Evolutionary conservation across 1,140 invertebrate species (phyloP).

Genomic region (Solen grandis): DNA sequence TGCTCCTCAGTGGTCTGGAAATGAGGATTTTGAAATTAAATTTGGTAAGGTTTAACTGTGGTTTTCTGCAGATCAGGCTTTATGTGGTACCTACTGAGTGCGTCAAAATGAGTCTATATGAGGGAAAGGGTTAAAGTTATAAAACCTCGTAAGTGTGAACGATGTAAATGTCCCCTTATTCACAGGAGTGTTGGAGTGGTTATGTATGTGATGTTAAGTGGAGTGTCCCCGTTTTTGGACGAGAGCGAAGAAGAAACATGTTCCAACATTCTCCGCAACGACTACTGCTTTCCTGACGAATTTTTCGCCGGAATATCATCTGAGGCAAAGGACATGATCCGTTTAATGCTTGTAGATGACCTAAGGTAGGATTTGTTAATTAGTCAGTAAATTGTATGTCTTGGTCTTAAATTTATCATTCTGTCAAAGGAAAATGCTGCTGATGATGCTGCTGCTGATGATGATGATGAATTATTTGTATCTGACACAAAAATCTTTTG

Average conservation of each 20-base stretch:
- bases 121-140: too few relatives aligned
- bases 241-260: slow-evolving; percentile 92
- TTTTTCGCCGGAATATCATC: slow-evolving; percentile 88
- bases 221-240: slow-evolving; percentile 90
- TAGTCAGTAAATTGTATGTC: too few relatives aligned
- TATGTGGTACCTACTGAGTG: too few relatives aligned
- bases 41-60: too few relatives aligned
- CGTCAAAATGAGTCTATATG: too few relatives aligned
- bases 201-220: slow-evolving; percentile 89
- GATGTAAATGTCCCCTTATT: too few relatives aligned
- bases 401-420: background rate
- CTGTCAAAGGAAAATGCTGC: background rate
- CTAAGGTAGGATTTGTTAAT: slow-evolving; percentile 72
- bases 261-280: slow-evolving; percentile 90
- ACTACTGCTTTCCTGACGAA: slow-evolving; percentile 91
- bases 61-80: too few relatives aligned
- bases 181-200: slow-evolving; percentile 88
- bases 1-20: too few relatives aligned
- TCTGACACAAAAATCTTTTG: background rate
- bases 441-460: background rate
- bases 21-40: too few relatives aligned
- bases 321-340: slow-evolving; percentile 87
- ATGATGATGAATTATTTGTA: background rate
- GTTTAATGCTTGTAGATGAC: slow-evolving; percentile 84
- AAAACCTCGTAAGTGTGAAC: too few relatives aligned